phyloP scores from a whole-genome alignment of 2,888 invertebrate species.

The Caenorhabditis wallacei region DNA sequence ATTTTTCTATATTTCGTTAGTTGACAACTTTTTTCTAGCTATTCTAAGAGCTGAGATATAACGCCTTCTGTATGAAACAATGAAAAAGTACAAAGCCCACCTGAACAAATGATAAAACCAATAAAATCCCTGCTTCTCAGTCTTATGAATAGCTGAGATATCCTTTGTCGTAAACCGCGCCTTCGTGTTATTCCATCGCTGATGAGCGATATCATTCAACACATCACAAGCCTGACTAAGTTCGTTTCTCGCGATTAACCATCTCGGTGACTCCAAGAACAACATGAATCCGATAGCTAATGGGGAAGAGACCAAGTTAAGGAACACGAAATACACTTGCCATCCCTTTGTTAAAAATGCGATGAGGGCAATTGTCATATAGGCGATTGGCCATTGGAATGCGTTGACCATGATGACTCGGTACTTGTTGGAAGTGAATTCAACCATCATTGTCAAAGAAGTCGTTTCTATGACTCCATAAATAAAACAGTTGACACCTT shows the following conservation, averaged over 20 bases:
- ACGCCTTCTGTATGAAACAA: no score
- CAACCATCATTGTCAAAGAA: slow-evolving; percentile 80
- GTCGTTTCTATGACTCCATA: slow-evolving; percentile 81
- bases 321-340: slow-evolving; percentile 81
- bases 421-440: slow-evolving; percentile 79
- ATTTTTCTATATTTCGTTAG: no score
- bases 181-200: slow-evolving; percentile 80
- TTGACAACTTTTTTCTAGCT: no score
- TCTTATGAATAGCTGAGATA: slow-evolving; percentile 72
- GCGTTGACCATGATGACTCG: slow-evolving; percentile 75
- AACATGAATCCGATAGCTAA: slow-evolving; percentile 80
- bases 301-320: slow-evolving; percentile 78
- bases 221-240: slow-evolving; percentile 78
- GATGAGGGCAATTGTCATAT: slow-evolving; percentile 79
- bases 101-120: slow-evolving; percentile 79
- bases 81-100: no score
- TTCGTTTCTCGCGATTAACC: slow-evolving; percentile 77
- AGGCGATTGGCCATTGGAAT: slow-evolving; percentile 79
- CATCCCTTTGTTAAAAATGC: slow-evolving; percentile 78
- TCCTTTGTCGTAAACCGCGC: slow-evolving; percentile 74
- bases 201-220: slow-evolving; percentile 79
- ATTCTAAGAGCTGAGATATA: no score
- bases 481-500: slow-evolving; percentile 79
- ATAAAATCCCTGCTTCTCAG: slow-evolving; percentile 73
- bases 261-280: slow-evolving; percentile 78